These are phyloP conservation scores for Drosophila demipolita DNA, from an alignment of 2,888 invertebrate species.

Conservation along the genomic window DNA sequence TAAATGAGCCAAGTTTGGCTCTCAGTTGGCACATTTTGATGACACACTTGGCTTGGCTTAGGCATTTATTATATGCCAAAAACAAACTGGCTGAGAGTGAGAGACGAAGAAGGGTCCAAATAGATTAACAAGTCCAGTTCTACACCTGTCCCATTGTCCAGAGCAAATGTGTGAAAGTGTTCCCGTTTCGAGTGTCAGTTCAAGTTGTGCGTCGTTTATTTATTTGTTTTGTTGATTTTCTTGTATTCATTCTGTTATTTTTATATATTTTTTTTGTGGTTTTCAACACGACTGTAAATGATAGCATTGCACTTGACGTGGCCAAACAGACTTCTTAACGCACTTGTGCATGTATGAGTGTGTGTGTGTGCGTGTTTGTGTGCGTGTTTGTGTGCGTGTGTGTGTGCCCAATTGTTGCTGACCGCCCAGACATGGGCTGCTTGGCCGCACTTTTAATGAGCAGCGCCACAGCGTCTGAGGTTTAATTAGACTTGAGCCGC, in stretches of 20 bases:
- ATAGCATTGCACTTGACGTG: slow-evolving; percentile 72
- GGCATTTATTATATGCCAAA: slow-evolving; percentile 17
- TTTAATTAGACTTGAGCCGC: slow-evolving; percentile 47
- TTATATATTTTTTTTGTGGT: slow-evolving; percentile 20
- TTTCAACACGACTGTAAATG: slow-evolving; percentile 51
- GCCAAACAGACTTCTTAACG: slow-evolving; percentile 29
- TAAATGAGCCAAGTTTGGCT: background rate
- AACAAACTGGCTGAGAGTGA: background rate
- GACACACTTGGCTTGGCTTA: slow-evolving; percentile 21
- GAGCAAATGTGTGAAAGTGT: slow-evolving; percentile 74
- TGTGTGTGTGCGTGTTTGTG: slow-evolving; percentile 17
- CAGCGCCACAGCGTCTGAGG: slow-evolving; percentile 23
- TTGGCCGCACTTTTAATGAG: slow-evolving; percentile 52
- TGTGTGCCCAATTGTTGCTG: slow-evolving; percentile 37
- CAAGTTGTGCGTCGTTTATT: slow-evolving; percentile 41
- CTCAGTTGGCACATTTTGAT: slow-evolving; percentile 11
- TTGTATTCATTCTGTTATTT: background rate
- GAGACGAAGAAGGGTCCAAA: slow-evolving; percentile 13
- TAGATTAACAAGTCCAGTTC: slow-evolving; percentile 43
- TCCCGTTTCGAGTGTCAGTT: slow-evolving; percentile 74
- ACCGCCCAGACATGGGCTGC: slow-evolving; percentile 18
- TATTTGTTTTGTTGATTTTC: background rate
- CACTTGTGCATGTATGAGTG: background rate
- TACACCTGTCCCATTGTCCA: slow-evolving; percentile 32
- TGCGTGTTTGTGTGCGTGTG: slow-evolving; percentile 26